These are phyloP conservation scores for Ophraella communa DNA, from an alignment of 2,888 invertebrate genomes.

Conservation along the genomic window DNA sequence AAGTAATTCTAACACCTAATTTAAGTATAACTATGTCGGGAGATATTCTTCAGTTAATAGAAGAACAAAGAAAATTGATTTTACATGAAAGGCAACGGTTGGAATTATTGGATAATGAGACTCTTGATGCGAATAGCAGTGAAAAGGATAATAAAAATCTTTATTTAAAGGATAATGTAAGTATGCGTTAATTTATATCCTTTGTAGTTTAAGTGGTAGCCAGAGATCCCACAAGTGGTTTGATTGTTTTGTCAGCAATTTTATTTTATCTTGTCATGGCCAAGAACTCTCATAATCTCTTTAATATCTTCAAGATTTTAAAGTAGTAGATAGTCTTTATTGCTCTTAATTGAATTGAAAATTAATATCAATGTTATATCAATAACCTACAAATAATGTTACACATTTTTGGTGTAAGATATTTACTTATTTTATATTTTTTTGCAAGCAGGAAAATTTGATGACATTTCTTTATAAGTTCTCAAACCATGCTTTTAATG, in stretches of 20 bases:
- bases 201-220: slow-evolving; percentile 12
- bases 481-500: too few species aligned
- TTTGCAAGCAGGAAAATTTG: too few species aligned
- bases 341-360: background rate
- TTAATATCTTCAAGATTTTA: background rate
- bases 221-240: slow-evolving; percentile 13
- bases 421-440: too few species aligned
- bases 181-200: slow-evolving; percentile 1
- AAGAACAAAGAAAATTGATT: slow-evolving; percentile 44
- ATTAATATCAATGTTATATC: background rate
- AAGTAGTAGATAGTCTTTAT: background rate
- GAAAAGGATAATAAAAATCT: slow-evolving; percentile 11
- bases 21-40: slow-evolving; percentile 42
- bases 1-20: background rate
- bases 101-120: slow-evolving; percentile 31
- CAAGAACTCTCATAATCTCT: background rate
- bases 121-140: background rate
- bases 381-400: too few species aligned
- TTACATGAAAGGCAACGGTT: slow-evolving; percentile 47
- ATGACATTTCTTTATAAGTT: too few species aligned
- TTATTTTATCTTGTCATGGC: slow-evolving; percentile 17
- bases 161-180: slow-evolving; percentile 29
- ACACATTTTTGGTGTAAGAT: too few species aligned
- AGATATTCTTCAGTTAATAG: slow-evolving; percentile 45
- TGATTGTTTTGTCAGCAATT: slow-evolving; percentile 19